Conservation (phyloP, 2,797 vertebrate species). For the Arctocebus calabarensis region DNA sequence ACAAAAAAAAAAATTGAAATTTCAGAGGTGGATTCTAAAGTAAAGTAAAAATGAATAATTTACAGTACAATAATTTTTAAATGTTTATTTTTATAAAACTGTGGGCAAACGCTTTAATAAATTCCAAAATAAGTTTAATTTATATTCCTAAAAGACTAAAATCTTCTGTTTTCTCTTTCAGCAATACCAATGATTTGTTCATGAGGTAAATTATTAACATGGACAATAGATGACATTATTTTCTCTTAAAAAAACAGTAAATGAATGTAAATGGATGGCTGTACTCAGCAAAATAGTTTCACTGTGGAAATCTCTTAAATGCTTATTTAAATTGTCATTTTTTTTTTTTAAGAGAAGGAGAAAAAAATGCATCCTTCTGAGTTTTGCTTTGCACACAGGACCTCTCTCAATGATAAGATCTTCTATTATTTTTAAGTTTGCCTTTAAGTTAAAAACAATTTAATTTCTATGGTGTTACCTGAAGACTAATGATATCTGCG, state of each 20-base stretch:
- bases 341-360: not conserved
- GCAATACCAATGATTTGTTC: slow-evolving; percentile 39
- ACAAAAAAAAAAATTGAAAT: slow-evolving; percentile 10
- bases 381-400: slow-evolving; percentile 56
- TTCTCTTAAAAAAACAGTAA: slow-evolving; percentile 45
- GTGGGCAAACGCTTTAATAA: not conserved
- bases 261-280: not conserved
- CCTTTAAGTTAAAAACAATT: slow-evolving; percentile 69
- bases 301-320: slow-evolving; percentile 36
- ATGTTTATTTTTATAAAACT: slow-evolving; percentile 20
- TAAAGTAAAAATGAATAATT: slow-evolving; percentile 45
- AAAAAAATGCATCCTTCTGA: slow-evolving; percentile 47
- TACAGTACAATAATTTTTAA: slow-evolving; percentile 34
- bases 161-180: slow-evolving; percentile 54
- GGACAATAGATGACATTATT: not conserved
- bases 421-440: slow-evolving; percentile 63
- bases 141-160: slow-evolving; percentile 40
- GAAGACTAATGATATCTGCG: slow-evolving; percentile 98
- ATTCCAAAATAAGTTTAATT: slow-evolving; percentile 48
- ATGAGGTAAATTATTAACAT: slow-evolving; percentile 46
- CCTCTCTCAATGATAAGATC: slow-evolving; percentile 8
- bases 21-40: slow-evolving; percentile 51
- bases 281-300: slow-evolving; percentile 44
- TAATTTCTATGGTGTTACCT: slow-evolving; percentile 89
- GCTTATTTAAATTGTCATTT: slow-evolving; percentile 41